Evolutionary conservation across 2,113 vertebrate genomes (phyloP).

Genomic region (Willisornis vidua): DNA sequence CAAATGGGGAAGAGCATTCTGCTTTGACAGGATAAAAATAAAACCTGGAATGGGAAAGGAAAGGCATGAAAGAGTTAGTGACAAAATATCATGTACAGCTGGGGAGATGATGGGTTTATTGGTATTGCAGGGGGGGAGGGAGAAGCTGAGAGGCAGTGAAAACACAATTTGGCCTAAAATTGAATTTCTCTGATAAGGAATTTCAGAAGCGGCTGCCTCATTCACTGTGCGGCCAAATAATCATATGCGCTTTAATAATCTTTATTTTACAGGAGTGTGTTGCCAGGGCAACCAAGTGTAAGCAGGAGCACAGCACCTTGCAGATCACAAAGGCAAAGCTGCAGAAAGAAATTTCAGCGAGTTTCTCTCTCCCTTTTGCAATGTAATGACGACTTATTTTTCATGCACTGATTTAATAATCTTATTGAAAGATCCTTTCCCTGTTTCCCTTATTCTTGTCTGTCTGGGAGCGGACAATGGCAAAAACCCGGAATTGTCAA

Average conservation of each 20-base stretch:
- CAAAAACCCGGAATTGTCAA: slow-evolving; percentile 68
- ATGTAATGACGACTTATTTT: slow-evolving; percentile 79
- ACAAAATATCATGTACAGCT: slow-evolving; percentile 69
- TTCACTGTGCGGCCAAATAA: slow-evolving; percentile 81
- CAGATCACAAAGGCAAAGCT: slow-evolving; percentile 83
- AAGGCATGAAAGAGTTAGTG: slow-evolving; percentile 66
- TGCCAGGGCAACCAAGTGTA: slow-evolving; percentile 82
- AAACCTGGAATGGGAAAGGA: slow-evolving; percentile 53
- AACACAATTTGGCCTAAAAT: slow-evolving; percentile 82
- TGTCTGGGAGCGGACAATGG: slow-evolving; percentile 69
- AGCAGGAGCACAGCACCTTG: slow-evolving; percentile 80
- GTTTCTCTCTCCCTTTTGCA: slow-evolving; percentile 74
- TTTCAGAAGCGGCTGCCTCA: slow-evolving; percentile 81
- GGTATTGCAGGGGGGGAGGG: slow-evolving; percentile 63
- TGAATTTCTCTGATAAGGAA: slow-evolving; percentile 83
- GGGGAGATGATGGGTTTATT: slow-evolving; percentile 77
- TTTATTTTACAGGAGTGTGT: slow-evolving; percentile 86
- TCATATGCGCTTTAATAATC: slow-evolving; percentile 87
- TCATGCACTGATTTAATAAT: slow-evolving; percentile 78
- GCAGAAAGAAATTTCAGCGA: slow-evolving; percentile 78
- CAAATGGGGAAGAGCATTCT: slow-evolving; percentile 25
- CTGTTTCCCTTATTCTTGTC: slow-evolving; percentile 65
- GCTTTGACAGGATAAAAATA: slow-evolving; percentile 65
- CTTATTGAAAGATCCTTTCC: slow-evolving; percentile 71
- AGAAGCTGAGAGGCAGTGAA: slow-evolving; percentile 76